Evolutionary conservation across 37 sponge, comb jelly and placozoan genomes (phyloP).

Genomic region (Ianthella basta): DNA sequence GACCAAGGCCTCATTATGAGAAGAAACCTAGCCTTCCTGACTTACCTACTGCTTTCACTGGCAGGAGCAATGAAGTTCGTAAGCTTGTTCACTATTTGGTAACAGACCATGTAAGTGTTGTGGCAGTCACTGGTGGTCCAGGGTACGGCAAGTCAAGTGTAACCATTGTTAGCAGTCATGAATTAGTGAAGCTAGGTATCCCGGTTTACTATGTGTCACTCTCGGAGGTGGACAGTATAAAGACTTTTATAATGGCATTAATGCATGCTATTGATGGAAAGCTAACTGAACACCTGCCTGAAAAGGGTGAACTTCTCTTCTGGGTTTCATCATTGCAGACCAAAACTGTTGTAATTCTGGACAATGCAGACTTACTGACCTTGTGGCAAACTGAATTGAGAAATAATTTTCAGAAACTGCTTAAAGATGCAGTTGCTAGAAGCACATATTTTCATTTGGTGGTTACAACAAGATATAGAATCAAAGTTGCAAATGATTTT

Average conservation of each 20-base stretch:
- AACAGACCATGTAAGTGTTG: not conserved
- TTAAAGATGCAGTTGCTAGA: not conserved
- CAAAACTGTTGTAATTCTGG: not conserved
- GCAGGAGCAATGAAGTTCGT: not conserved
- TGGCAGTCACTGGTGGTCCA: constrained; percentile 18
- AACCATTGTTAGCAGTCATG: not conserved
- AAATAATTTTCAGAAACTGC: not conserved
- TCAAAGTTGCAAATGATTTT: constrained; percentile 2
- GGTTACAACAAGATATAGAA: not conserved
- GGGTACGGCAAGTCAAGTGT: constrained; percentile 13
- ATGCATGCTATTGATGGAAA: not conserved
- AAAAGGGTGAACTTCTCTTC: not conserved
- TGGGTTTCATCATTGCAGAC: not conserved
- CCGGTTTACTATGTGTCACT: not conserved
- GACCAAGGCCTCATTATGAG: too few species aligned
- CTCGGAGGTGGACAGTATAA: not conserved
- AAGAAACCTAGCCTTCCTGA: not conserved
- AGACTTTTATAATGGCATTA: not conserved
- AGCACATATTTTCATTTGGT: too few species aligned
- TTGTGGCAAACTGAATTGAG: not conserved
- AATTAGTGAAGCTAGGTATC: not conserved
- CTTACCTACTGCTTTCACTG: not conserved
- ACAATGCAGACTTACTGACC: constrained; percentile 8
- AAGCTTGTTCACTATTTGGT: not conserved
- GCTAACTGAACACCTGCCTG: not conserved